Conservation (phyloP, 2,888 invertebrate genomes). For the Hydrotaea cyrtoneurina region DNA sequence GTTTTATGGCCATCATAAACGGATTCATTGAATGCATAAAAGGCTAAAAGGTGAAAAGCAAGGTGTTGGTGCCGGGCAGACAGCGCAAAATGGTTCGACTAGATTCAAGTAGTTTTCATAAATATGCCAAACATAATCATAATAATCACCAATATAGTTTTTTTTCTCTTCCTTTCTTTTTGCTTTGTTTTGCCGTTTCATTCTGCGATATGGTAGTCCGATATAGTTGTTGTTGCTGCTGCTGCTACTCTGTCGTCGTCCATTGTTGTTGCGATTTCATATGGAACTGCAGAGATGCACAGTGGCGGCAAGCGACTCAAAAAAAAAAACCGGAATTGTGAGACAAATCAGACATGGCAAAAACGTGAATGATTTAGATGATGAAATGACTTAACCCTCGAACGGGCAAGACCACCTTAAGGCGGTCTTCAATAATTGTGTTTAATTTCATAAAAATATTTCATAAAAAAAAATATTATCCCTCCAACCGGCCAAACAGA, state of each 20-base stretch:
- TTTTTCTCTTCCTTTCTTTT: conserved; percentile 50
- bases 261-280: conserved; percentile 7
- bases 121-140: conserved; percentile 59
- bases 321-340: too few relatives aligned
- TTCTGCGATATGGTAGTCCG: conserved; percentile 15
- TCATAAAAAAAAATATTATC: too few relatives aligned
- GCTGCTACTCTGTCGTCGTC: neutral
- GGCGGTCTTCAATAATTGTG: too few relatives aligned
- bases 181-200: conserved; percentile 52
- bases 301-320: neutral
- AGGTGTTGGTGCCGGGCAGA: conserved; percentile 43
- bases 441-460: too few relatives aligned
- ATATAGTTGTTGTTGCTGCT: conserved; percentile 15
- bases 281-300: neutral
- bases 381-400: too few relatives aligned
- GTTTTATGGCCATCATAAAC: conserved; percentile 53
- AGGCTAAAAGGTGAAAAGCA: conserved; percentile 51
- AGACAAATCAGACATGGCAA: too few relatives aligned
- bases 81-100: conserved; percentile 14
- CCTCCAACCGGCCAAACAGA: too few relatives aligned
- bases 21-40: conserved; percentile 45
- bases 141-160: conserved; percentile 60
- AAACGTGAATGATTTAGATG: too few relatives aligned
- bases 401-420: too few relatives aligned
- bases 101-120: conserved; percentile 32